Percentiles rank a stretch among this genome's conserved stretches.
Evolutionary conservation across 2,797 vertebrate species (phyloP).

Genomic region (Antennarius maculatus): DNA sequence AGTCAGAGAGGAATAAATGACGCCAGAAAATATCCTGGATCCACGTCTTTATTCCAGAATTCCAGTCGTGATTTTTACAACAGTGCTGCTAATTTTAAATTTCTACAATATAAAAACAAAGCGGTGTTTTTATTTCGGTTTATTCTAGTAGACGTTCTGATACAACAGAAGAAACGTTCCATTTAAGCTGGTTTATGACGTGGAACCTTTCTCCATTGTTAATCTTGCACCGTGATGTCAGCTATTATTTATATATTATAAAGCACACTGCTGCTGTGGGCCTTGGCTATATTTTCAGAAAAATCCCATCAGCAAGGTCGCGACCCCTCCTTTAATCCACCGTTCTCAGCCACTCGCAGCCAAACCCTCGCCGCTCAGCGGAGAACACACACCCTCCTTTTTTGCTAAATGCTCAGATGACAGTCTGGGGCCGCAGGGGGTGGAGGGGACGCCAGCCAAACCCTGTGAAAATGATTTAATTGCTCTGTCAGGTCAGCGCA

Average conservation of each 20-base stretch:
- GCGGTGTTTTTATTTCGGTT: no score
- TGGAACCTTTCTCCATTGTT: constrained; percentile 16
- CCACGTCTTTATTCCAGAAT: no score
- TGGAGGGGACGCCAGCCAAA: background rate
- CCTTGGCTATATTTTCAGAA: constrained; percentile 58
- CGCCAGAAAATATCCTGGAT: no score
- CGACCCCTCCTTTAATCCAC: constrained; percentile 70
- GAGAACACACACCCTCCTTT: constrained; percentile 44
- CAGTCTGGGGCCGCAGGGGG: constrained; percentile 41
- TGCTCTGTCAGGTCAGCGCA: constrained; percentile 67
- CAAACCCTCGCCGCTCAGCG: constrained; percentile 29
- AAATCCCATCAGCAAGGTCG: constrained; percentile 73
- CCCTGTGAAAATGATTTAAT: constrained; percentile 69
- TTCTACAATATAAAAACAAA: no score
- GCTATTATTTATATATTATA: constrained; percentile 57
- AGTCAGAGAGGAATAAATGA: no score
- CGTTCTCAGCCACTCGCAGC: constrained; percentile 66
- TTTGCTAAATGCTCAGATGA: constrained; percentile 73
- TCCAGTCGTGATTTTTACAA: no score
- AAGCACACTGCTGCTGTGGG: constrained; percentile 40
- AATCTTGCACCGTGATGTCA: constrained; percentile 42
- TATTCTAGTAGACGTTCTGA: background rate
- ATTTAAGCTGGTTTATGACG: constrained; percentile 9
- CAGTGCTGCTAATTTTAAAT: no score
- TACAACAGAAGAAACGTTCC: background rate